A percentile compares a stretch with the other conserved stretches of the same genome.
Evolutionary conservation across 2,797 vertebrate species (phyloP).

Genomic region (Taeniopygia guttata): DNA sequence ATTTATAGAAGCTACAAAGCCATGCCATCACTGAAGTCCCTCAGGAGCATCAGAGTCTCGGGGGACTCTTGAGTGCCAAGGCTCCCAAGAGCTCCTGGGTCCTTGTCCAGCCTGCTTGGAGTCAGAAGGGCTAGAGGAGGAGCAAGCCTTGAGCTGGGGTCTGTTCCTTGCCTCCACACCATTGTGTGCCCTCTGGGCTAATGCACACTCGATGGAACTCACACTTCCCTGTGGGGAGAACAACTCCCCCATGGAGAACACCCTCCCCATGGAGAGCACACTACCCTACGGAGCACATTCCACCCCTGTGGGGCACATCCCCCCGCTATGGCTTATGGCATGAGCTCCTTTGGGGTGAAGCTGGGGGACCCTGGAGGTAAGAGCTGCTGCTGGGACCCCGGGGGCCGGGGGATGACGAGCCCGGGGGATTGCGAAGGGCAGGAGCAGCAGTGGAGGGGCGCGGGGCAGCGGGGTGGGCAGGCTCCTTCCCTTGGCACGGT

Average conservation of each 20-base stretch:
- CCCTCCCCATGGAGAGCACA: not conserved
- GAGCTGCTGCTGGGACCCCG: not conserved
- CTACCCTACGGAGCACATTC: not conserved
- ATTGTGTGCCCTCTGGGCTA: not conserved
- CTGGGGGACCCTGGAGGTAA: not conserved
- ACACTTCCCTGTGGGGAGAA: not conserved
- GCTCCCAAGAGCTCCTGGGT: not conserved
- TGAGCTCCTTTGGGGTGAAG: not conserved
- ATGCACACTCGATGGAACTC: not conserved
- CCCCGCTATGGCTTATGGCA: fast-evolving
- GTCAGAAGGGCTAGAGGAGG: not conserved
- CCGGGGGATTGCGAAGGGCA: not conserved
- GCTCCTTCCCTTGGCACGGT: fast-evolving
- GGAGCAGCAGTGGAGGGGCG: fast-evolving
- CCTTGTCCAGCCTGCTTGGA: not conserved
- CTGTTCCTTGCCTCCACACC: not conserved
- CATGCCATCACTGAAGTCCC: fast-evolving
- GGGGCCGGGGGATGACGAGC: fast-evolving
- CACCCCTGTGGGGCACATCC: not conserved
- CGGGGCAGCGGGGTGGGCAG: not conserved
- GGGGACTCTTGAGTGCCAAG: not conserved
- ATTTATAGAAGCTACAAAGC: not conserved
- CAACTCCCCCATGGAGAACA: not conserved
- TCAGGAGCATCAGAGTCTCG: not conserved
- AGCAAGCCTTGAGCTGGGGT: not conserved